Conservation (phyloP, 2,113 vertebrate genomes). For the Cynocephalus volans region DNA sequence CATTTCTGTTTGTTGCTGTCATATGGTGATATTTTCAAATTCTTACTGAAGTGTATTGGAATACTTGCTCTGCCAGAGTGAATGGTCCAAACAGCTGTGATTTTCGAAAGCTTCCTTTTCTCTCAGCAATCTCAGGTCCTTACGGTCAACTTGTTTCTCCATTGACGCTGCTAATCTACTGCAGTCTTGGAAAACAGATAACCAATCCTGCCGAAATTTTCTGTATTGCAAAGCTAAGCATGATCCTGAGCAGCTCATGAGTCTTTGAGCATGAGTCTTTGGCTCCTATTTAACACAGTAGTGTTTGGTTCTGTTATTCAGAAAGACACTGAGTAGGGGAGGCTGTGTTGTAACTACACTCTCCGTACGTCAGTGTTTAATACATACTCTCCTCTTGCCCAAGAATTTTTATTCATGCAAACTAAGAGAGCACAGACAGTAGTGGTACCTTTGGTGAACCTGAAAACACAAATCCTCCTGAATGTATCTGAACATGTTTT, state of each 20-base stretch:
- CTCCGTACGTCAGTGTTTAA: not conserved
- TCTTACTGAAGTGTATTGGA: not conserved
- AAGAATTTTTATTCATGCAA: not conserved
- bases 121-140: not conserved
- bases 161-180: not conserved
- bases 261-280: not conserved
- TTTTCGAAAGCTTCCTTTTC: not conserved
- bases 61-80: not conserved
- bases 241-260: not conserved
- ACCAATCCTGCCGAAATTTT: not conserved
- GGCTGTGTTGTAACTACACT: not conserved
- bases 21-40: not conserved
- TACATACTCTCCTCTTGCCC: not conserved
- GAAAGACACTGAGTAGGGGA: not conserved
- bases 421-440: not conserved
- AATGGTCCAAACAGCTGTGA: not conserved
- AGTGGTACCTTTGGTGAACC: not conserved
- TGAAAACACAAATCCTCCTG: constrained; percentile 24
- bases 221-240: not conserved
- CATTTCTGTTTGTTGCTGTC: not conserved
- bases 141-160: not conserved
- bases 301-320: not conserved
- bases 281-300: not conserved
- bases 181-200: not conserved
- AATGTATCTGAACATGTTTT: not conserved